Base-by-base conservation (phyloP, 2,113 vertebrate species). In the Forbesichthys papilliferus region DNA sequence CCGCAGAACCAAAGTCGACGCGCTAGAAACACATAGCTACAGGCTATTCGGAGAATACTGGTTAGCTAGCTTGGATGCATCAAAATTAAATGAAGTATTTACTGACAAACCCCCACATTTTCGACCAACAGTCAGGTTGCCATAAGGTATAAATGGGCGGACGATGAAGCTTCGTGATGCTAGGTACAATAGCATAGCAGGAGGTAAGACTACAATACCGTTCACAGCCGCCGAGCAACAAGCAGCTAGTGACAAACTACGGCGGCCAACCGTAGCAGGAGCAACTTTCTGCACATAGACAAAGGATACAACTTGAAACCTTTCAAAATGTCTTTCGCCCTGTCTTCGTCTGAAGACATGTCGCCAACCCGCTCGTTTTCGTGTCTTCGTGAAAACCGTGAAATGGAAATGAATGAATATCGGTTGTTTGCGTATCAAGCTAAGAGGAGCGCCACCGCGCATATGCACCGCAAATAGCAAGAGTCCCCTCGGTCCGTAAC, bases 261-360 rank as follows among this genome's bases (percentile, higher is more conserved):
- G 12, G 42, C 3, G 14, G 34, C 36, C 20, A 1, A 14, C 36
- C 20, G 48, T 46, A 51, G 33, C 13, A 9, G 46, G 5, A 10
- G 48, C 1, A 61, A 18, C 42, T 16, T 36, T 61, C 60, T 33
- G 5, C n/a, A 34, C 27, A 62, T 51, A 66, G 34, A 33, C 13
- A 82, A 93, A 94, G 93, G 93, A 94, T 94, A 94, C 93, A 94
- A 78, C 89, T 91, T 93, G 86, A 94, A 94, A 53, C 93, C 93
- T 69, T 90, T 93, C 79, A 94, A 72, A 79, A 94, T 94, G 36
- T 93, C 93, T 89, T 92, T 93, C 84, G 92, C 93, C 83, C 93
- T 87, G 91, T 93, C 92, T 90, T 94, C 92, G 72, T 89, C 89
- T 82, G 91, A 92, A 93, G 93, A 94, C 93, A 94, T 94, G 54